A percentile compares a stretch with the other conserved stretches of the same genome.
Conservation (phyloP, 2,113 vertebrate genomes). For the Diadophis punctatus region DNA sequence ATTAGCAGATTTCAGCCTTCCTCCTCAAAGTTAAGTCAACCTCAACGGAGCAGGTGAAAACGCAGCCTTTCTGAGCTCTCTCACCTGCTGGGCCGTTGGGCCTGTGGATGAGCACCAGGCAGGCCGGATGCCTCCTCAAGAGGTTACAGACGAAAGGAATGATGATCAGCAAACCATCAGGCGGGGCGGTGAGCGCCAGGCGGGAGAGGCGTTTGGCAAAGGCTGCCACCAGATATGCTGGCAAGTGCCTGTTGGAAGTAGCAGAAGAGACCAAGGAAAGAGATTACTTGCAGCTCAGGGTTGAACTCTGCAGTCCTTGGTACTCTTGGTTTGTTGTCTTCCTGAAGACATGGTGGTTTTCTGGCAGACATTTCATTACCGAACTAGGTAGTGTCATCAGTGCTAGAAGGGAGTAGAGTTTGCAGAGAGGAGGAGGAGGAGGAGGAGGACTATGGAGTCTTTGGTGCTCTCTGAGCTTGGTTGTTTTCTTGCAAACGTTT, state of each 20-base stretch:
- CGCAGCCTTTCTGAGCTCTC: accelerated
- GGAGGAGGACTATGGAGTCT: no score
- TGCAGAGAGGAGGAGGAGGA: no score
- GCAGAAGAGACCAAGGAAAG: not conserved
- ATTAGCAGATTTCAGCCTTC: not conserved
- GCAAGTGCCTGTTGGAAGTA: conserved; percentile 78
- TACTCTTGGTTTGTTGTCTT: no score
- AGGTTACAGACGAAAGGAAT: conserved; percentile 93
- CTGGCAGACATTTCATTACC: not conserved
- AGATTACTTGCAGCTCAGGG: not conserved
- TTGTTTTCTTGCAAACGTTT: not conserved
- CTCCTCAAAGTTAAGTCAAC: not conserved
- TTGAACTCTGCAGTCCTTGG: not conserved
- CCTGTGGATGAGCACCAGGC: conserved; percentile 82
- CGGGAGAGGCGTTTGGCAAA: conserved; percentile 90
- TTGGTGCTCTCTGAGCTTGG: no score
- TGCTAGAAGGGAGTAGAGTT: no score
- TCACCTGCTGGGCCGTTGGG: conserved; percentile 58
- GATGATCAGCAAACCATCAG: conserved; percentile 82
- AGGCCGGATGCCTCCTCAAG: conserved; percentile 86
- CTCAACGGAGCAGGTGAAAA: not conserved
- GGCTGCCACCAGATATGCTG: conserved; percentile 87
- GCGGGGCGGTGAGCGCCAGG: conserved; percentile 84
- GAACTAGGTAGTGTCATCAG: not conserved
- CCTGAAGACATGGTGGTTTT: no score